Evolutionary conservation across 2,797 vertebrate species (phyloP).

Genomic region (Sebastes cheni): DNA sequence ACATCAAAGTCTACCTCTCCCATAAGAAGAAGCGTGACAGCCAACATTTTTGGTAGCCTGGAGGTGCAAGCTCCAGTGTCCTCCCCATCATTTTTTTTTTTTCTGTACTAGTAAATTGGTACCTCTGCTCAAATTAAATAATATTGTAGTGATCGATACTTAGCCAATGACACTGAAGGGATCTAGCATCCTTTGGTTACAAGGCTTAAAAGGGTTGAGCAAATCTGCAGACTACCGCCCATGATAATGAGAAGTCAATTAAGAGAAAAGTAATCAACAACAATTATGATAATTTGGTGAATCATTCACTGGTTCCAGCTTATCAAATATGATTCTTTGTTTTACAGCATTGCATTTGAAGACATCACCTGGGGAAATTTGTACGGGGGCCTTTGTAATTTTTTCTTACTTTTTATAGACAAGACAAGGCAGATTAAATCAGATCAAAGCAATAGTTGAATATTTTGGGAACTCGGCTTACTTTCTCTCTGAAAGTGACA

Average conservation of each 20-base stretch:
- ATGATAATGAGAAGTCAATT: not conserved
- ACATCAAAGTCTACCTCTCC: conserved; percentile 72
- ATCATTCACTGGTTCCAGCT: not conserved
- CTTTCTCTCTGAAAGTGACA: not conserved
- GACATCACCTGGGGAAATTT: not conserved
- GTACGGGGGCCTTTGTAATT: not conserved
- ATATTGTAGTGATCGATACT: conserved; percentile 27
- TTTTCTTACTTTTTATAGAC: not conserved
- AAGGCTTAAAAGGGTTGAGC: not conserved
- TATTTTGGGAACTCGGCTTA: not conserved
- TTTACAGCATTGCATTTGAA: not conserved
- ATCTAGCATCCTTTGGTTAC: not conserved
- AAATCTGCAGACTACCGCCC: not conserved
- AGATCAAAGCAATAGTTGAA: not conserved
- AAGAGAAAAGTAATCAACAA: not conserved
- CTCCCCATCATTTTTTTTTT: conserved; percentile 28
- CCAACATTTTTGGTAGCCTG: conserved; percentile 57
- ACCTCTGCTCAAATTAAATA: conserved; percentile 36
- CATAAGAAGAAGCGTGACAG: conserved; percentile 55
- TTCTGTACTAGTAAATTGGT: conserved; percentile 38
- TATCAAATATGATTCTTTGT: not conserved
- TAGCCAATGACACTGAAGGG: conserved; percentile 7
- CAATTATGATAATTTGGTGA: not conserved
- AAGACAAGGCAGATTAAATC: not conserved
- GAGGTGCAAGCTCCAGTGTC: conserved; percentile 52